phyloP scores from a whole-genome alignment of 2,113 vertebrate genomes.

The Malurus cyaneus region DNA sequence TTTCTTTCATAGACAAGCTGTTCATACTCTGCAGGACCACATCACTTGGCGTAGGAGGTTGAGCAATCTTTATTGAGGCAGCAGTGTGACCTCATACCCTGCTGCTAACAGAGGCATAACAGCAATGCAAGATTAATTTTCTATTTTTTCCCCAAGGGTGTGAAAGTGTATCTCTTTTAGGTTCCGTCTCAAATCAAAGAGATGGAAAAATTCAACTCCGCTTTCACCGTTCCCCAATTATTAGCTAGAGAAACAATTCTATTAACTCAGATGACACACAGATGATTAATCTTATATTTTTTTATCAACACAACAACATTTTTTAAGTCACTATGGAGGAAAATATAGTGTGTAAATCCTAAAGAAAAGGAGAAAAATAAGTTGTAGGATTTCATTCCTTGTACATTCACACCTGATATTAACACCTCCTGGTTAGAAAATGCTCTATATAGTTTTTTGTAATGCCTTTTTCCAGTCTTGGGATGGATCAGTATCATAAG shows the following conservation, averaged over 20 bases:
- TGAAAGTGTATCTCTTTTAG: neutral
- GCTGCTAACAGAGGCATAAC: slow-evolving; percentile 16
- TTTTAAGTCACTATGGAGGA: neutral
- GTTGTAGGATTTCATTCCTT: slow-evolving; percentile 24
- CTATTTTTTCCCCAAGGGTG: neutral
- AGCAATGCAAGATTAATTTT: slow-evolving; percentile 49
- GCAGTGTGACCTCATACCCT: neutral
- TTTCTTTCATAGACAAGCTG: slow-evolving; percentile 22
- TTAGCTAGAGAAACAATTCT: neutral
- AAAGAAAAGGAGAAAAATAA: neutral
- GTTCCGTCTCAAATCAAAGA: neutral
- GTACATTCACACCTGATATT: neutral
- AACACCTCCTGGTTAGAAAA: neutral
- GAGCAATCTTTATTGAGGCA: slow-evolving; percentile 33
- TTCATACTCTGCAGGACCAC: slow-evolving; percentile 32
- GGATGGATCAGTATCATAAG: neutral
- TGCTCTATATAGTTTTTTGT: neutral
- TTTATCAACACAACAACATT: neutral
- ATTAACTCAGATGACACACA: neutral
- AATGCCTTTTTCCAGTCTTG: neutral
- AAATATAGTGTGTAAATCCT: neutral
- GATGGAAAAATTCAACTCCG: neutral
- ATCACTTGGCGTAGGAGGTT: neutral
- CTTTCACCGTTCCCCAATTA: neutral
- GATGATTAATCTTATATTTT: neutral